phyloP scores from a whole-genome alignment of 2,113 vertebrate genomes.

The Zosterops hypoxanthus region DNA sequence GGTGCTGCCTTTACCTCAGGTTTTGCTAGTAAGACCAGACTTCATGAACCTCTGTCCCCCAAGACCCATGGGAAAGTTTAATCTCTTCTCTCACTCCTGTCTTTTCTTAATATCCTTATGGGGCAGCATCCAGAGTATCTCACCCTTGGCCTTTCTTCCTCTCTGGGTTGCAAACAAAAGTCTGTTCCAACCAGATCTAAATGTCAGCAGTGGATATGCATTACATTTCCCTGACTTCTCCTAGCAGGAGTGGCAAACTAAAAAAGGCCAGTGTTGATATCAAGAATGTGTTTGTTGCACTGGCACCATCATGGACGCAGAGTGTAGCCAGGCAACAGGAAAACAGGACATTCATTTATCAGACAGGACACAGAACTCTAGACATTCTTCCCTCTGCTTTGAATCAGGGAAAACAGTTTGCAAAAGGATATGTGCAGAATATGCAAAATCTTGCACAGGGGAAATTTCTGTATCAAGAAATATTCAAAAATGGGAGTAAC shows the following conservation, averaged over 20 bases:
- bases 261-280: not conserved
- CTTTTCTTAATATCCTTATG: not conserved
- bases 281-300: conserved; percentile 1
- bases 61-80: not conserved
- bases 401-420: not conserved
- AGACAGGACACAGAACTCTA: not conserved
- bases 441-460: not conserved
- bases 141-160: not conserved
- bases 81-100: not conserved
- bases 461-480: not conserved
- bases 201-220: not conserved
- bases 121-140: not conserved
- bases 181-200: not conserved
- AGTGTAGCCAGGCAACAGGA: not conserved
- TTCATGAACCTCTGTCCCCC: not conserved
- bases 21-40: not conserved
- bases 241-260: not conserved
- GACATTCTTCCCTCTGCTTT: not conserved
- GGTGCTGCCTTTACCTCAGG: not conserved
- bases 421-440: not conserved
- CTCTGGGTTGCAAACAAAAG: not conserved
- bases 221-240: not conserved
- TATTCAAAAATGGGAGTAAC: not conserved
- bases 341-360: not conserved
- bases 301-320: not conserved